Evolutionary conservation across 2,113 vertebrate species (phyloP), one percentile per base, ranked within the genome.

Genomic region (Gavia stellata): DNA sequence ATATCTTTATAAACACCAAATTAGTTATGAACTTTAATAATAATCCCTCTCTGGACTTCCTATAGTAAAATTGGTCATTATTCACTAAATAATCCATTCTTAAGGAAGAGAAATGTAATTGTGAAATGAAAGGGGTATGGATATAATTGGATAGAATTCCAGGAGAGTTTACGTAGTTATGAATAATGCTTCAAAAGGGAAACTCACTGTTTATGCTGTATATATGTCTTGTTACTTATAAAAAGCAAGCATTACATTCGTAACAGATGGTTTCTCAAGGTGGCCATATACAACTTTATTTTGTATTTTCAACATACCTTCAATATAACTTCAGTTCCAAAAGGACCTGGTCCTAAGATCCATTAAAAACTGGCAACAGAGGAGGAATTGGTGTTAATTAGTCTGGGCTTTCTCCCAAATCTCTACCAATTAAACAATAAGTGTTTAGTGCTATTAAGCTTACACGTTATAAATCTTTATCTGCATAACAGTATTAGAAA

Each of bases 381-480:
- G 29, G 50, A 85, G 70, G 88, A 95, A 92, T 65, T 73, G 70
- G 73, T 94, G 84, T 95, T 97, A 95, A 96, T 92, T 92, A 90
- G 88, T 85, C 92, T 88, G 94, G 91, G 94, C 86, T 94, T 87
- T 88, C 92, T 95, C 92, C 89, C 94, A 97, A 42, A 89, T 80
- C 81, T 96, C 81, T 53, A 94, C 73, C 83, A 96, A 92, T 89
- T 94, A 92, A 89, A 94, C 44, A 90, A 94, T 33, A 80, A 91
- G 71, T 82, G 73, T 95, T 96, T 91, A 91, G 77, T 90, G 78
- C 70, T 85, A 70, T 95, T 94, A 92, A 78, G 52, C n/a, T 89
- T 91, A 61, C 34, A 53, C 5, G 31, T 85, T 75, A 79, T 87
- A 81, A 91, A 92, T 94, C 77, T 85, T 84, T 65, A 85, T 68